Conservation (phyloP, 2,797 vertebrate genomes). For the Selene dorsalis region DNA sequence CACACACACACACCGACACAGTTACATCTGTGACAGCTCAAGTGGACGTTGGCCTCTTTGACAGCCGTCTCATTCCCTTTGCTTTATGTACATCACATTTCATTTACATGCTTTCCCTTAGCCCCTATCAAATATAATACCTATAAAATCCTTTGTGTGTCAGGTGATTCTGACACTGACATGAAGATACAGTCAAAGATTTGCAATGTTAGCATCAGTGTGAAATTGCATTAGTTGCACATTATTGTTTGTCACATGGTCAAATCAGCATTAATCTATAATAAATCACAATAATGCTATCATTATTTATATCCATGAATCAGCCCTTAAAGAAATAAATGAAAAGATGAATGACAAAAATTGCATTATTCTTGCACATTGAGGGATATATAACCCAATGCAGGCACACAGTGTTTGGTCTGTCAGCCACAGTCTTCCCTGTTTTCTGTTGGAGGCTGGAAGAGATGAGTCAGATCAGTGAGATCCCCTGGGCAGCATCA, state of each 20-base stretch:
- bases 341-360: neutral
- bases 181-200: neutral
- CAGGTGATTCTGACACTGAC: neutral
- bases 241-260: neutral
- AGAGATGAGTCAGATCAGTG: neutral
- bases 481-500: neutral
- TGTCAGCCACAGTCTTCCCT: neutral
- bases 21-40: slow-evolving; percentile 10
- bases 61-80: slow-evolving; percentile 11
- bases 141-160: neutral
- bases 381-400: neutral
- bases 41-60: slow-evolving; percentile 17
- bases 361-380: neutral
- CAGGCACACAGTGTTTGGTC: neutral
- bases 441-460: neutral
- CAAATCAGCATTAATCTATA: neutral
- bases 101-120: slow-evolving; percentile 10
- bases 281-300: neutral
- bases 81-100: slow-evolving; percentile 10
- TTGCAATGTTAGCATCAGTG: neutral
- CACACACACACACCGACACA: neutral
- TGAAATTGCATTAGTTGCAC: neutral
- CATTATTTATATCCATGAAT: neutral
- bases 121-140: neutral
- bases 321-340: neutral